Base-by-base conservation (phyloP, 2,797 vertebrate species). In the Halcyon badia region DNA sequence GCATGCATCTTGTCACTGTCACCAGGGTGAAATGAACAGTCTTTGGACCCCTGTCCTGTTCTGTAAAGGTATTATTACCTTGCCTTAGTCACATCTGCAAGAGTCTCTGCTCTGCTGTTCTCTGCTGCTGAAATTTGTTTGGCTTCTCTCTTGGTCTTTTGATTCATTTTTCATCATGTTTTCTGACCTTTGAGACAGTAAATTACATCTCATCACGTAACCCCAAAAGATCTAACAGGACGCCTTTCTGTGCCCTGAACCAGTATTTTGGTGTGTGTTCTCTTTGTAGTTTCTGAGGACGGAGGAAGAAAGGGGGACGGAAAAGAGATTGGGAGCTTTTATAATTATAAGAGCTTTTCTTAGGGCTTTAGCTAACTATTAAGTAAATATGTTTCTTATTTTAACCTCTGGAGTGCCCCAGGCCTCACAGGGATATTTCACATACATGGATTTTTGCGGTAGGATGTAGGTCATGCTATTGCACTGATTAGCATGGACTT, bases 331-430 rank as follows among this genome's bases (percentile, higher is more conserved):
- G 58, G 70, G 42, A 90, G 78, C 54, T 93, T 94, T 91, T 85
- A 73, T 57, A 97, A 96, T 91, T 89, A 92, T 71, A 71, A 58
- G 42, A 84, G 86, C 81, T 82, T 97, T 95, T 93, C 92, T 94
- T 94, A 94, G 73, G 90, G 90, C 84, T 97, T 96, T 96, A 84
- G 78, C 42, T 90, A 82, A 90, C 84, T 58, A 72, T 96, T 96
- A 94, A 93, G 91, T 93, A 96, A 97, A 95, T 96, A 96, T 95
- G 79, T 96, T 90, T 97, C 85, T 96, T 92, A 91, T 91, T 93
- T 96, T 97, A 97, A 97, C 97, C 96, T 97, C 92, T 97, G 71
- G 65, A 96, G 78, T 84, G 88, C 87, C 91, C 91, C 54, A 41
- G 81, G 80, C 57, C 78, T 96, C 82, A 42, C 57, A 77, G 87